Evolutionary conservation across 2,113 vertebrate species (phyloP).

Genomic region (Sander vitreus): DNA sequence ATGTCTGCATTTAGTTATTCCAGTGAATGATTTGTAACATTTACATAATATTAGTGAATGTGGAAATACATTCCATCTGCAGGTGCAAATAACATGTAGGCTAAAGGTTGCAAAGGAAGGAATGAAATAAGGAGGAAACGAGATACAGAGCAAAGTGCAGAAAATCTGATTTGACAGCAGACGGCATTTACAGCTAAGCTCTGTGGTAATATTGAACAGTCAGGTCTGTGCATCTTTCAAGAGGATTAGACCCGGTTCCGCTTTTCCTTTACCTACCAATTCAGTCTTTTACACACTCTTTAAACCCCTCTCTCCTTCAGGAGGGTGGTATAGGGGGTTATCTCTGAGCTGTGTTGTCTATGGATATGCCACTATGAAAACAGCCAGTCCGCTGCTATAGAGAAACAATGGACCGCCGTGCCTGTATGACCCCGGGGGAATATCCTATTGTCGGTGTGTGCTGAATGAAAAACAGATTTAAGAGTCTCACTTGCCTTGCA

Average conservation of each 20-base stretch:
- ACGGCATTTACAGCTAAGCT: neutral
- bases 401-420: constrained; percentile 32
- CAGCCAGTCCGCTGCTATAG: neutral
- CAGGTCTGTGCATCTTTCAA: constrained; percentile 14
- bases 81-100: neutral
- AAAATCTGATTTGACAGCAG: constrained; percentile 2
- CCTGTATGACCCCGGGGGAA: constrained; percentile 18
- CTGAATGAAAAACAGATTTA: constrained; percentile 32
- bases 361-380: constrained; percentile 25
- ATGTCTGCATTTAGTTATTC: neutral
- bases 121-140: neutral
- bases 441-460: constrained; percentile 17
- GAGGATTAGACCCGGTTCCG: constrained; percentile 28
- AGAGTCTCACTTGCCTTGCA: constrained; percentile 29
- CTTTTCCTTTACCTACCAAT: constrained; percentile 15
- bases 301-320: neutral
- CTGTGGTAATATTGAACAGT: neutral
- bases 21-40: neutral
- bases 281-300: neutral
- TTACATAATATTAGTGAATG: neutral
- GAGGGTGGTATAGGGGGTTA: neutral
- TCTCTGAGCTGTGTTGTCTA: constrained; percentile 11
- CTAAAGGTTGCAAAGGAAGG: neutral
- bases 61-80: neutral
- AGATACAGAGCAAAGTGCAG: neutral